Evolutionary conservation across 2,113 vertebrate genomes (phyloP), one percentile per base, ranked within the genome.

Genomic region (Motacilla alba): DNA sequence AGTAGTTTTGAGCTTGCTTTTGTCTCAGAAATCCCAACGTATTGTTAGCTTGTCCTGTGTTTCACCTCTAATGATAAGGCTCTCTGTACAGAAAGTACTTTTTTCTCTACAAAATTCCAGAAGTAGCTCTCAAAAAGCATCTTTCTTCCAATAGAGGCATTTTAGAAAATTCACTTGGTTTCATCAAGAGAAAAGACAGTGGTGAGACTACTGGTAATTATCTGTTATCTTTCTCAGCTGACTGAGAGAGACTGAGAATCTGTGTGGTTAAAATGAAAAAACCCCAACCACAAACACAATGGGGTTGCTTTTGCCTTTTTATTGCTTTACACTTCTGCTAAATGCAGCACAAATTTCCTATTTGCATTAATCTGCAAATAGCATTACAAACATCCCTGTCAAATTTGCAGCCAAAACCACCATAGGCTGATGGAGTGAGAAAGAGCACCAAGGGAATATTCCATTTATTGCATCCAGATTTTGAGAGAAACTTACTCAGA

Each of bases 31-130:
- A 64, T 68, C 69, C 53, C 49, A 78, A 4, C 24, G 2, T 56
- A 22, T 84, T 92, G 91, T 89, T 76, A 85, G 22, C 14, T 43
- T 91, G 94, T 94, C 83, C 68, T 91, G 35, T 75, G 82, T 84
- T 84, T 86, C 39, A 87, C 64, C 60, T 78, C 41, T 76, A 50
- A 79, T 64, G 78, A 18, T 87, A 67, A 93, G 20, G 13, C 23
- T 15, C 23, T 63, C 21, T 37, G 43, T 75, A n/a, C 56, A 82
- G 63, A 64, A 86, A 83, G 41, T 41, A 21, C 16, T 91, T 93
- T 93, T 77, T n/a, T 83, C 35, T 72, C 73, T 19, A 4, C 49
- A 55, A 37, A 76, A 59, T 79, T 87, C 64, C 41, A 68, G 64
- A 87, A 60, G 26, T 14, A 33, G 33, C 10, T 60, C 35, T 2